Evolutionary conservation across 2,888 invertebrate genomes (phyloP), one percentile per base, ranked within the genome.

Genomic region (Tenthredo distinguenda): DNA sequence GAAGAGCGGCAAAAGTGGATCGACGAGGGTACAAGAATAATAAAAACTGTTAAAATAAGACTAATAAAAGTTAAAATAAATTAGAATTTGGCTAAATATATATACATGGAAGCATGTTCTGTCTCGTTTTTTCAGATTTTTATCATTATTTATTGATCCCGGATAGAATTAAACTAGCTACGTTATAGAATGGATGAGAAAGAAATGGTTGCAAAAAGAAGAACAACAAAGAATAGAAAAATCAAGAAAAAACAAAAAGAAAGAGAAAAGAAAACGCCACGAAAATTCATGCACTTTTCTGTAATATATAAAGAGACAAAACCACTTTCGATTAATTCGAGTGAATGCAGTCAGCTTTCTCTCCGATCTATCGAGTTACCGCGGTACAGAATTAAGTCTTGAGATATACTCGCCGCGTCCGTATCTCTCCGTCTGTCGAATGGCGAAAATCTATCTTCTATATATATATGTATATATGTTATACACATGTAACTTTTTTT

Each of bases 311-410:
- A 37, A 40, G 72, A 43, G 72, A 72, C 72, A 72, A 47, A 74
- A 74, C 72, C 72, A 43, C 72, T 74, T 74, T 74, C 72, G 72
- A 74, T 74, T 74, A 43, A 74, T 74, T 74, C 72, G 43, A 74
- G 72, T 21, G 72, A 74, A 74, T 74, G 72, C 72, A 74, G 72
- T 40, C 43, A 43, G 72, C 72, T 74, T 74, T 74, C 72, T 72
- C 72, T 43, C 40, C 68, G 37, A 72, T 72, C 37, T 72, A 72
- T 72, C 72, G 72, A 72, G 72, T 72, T 72, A 72, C 72, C 37
- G 43, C 21, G 21, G n/a, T 71, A 71, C 34, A 18, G 34, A 62
- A 62, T 62, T 62, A 62, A 62, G 62, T 62, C 62, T 21, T 26
- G 12, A 62, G 62, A 62, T 26, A 62, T 26, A 55, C 55, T 55